Conservation (phyloP, 2,888 invertebrate species). For the Caenorhabditis sulstoni region DNA sequence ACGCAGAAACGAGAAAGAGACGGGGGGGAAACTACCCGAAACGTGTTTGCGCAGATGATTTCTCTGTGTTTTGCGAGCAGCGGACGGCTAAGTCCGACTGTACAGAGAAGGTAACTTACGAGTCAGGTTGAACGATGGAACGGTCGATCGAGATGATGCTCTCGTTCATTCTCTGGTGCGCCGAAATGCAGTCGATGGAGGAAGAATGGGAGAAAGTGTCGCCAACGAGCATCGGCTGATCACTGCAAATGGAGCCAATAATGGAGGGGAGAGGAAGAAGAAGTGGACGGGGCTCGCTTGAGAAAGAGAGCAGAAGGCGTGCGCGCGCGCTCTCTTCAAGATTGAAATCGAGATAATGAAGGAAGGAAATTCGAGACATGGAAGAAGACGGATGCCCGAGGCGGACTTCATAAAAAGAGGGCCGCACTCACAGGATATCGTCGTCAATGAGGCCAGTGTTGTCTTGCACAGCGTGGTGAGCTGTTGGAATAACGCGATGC, state of each 20-base stretch:
- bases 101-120: constrained; percentile 35
- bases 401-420: not conserved
- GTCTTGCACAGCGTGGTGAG: constrained; percentile 34
- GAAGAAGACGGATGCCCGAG: constrained; percentile 36
- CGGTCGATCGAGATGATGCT: constrained; percentile 61
- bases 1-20: constrained; percentile 19
- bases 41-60: constrained; percentile 59
- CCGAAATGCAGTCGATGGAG: constrained; percentile 64
- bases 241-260: constrained; percentile 58
- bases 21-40: constrained; percentile 11
- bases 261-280: constrained; percentile 6
- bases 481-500: constrained; percentile 45
- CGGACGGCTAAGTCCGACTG: not conserved
- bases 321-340: constrained; percentile 20
- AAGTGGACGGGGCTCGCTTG: not conserved
- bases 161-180: constrained; percentile 52
- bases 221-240: constrained; percentile 74
- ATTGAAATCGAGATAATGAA: constrained; percentile 52
- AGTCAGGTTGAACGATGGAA: constrained; percentile 41
- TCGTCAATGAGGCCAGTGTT: constrained; percentile 72
- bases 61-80: constrained; percentile 36
- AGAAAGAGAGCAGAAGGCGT: constrained; percentile 45
- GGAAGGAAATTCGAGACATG: constrained; percentile 46
- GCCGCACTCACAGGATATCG: constrained; percentile 73
- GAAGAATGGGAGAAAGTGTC: constrained; percentile 70